Conservation (phyloP, 64 coral and sea anemone genomes). For the Actinia equina region DNA sequence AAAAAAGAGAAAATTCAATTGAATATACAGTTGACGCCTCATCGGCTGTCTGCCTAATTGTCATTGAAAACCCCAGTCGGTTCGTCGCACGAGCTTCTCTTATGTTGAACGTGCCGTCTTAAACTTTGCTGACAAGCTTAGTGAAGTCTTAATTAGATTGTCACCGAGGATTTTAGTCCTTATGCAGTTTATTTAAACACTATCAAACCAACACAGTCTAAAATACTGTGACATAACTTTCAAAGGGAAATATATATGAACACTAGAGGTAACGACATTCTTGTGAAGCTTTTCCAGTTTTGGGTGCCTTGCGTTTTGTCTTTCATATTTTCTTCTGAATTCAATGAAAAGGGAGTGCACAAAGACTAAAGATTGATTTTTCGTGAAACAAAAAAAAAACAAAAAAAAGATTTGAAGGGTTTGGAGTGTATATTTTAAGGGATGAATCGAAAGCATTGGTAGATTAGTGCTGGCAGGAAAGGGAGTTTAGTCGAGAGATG, state of each 20-base stretch:
- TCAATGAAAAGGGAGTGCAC: no score
- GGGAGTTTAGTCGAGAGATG: no score
- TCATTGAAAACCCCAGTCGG: neutral
- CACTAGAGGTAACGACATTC: no score
- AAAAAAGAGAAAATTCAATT: neutral
- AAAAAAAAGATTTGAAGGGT: no score
- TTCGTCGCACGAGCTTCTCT: slow-evolving; percentile 1
- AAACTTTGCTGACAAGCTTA: neutral
- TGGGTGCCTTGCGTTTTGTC: no score
- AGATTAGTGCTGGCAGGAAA: no score
- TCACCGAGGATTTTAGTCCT: neutral
- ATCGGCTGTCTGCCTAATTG: neutral
- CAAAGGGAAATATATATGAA: neutral
- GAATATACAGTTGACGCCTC: neutral
- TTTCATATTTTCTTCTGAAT: no score
- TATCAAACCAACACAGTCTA: neutral
- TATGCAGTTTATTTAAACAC: neutral
- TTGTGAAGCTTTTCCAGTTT: no score
- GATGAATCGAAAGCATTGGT: no score
- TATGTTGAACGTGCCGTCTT: neutral
- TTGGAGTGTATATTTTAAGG: no score
- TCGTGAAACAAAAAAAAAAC: no score
- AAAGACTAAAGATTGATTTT: no score
- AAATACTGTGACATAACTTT: neutral
- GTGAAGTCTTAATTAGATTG: slow-evolving; percentile 7